phyloP scores from a whole-genome alignment of 2,797 vertebrate species.

The Percopsis omiscomaycus region DNA sequence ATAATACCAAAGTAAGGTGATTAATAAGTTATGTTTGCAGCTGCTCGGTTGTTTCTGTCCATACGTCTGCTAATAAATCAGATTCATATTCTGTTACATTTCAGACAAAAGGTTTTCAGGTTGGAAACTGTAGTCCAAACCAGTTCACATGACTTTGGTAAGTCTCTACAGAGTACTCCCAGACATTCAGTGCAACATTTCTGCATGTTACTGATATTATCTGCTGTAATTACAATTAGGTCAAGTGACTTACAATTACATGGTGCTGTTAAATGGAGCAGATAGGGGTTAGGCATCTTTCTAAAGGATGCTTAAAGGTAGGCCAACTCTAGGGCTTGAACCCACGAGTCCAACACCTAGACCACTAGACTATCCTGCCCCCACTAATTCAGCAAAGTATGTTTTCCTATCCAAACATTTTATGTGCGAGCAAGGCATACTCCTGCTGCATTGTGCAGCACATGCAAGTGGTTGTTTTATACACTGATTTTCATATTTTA shows the following conservation, averaged over 20 bases:
- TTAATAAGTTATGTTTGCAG: too few relatives aligned
- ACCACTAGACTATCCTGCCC: too few relatives aligned
- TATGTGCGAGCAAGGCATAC: background rate
- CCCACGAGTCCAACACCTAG: too few relatives aligned
- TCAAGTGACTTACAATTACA: too few relatives aligned
- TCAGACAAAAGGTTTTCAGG: slow-evolving; percentile 86
- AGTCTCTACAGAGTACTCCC: slow-evolving; percentile 55
- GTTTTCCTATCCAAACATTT: slow-evolving; percentile 1
- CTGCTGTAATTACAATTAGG: background rate
- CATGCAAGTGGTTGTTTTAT: too few relatives aligned
- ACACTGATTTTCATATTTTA: too few relatives aligned
- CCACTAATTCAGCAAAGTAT: background rate
- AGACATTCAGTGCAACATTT: background rate
- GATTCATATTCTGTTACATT: slow-evolving; percentile 43
- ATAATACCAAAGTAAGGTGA: too few relatives aligned
- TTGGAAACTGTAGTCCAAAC: slow-evolving; percentile 85
- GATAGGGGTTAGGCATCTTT: too few relatives aligned
- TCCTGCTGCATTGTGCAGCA: background rate
- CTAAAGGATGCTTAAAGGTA: too few relatives aligned
- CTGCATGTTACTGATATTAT: background rate
- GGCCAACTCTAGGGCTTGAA: too few relatives aligned
- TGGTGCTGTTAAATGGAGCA: too few relatives aligned
- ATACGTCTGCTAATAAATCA: background rate
- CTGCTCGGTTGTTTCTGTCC: too few relatives aligned
- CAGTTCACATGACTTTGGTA: slow-evolving; percentile 90